These are phyloP conservation scores for Mesorhabditis sp. DNA, from an alignment of 2,888 invertebrate genomes.

Conservation along the genomic window DNA sequence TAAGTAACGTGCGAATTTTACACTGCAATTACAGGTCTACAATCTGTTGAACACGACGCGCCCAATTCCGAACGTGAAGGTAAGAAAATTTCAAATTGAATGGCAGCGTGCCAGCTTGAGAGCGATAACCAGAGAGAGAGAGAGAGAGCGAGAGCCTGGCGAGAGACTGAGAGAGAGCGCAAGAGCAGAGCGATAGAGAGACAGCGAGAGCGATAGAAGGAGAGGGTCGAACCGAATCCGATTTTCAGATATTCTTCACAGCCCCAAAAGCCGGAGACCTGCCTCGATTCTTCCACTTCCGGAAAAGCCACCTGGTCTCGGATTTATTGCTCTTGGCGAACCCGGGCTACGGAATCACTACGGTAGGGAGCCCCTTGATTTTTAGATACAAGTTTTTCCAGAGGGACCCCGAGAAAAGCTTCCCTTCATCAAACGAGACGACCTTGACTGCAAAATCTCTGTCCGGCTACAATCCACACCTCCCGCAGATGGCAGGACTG, in stretches of 20 bases:
- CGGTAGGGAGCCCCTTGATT: constrained; percentile 18
- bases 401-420: neutral
- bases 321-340: constrained; percentile 33
- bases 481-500: constrained; percentile 36
- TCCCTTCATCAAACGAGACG: neutral
- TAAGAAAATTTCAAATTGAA: neutral
- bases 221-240: neutral
- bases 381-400: neutral
- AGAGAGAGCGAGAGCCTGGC: neutral
- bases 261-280: constrained; percentile 20
- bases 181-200: neutral
- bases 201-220: neutral
- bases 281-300: constrained; percentile 35
- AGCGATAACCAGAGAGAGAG: neutral
- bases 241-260: neutral
- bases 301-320: constrained; percentile 26
- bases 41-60: constrained; percentile 29
- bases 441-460: neutral
- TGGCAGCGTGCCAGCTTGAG: neutral
- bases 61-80: constrained; percentile 34
- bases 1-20: no score
- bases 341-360: constrained; percentile 35
- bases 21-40: constrained; percentile 23
- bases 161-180: neutral
- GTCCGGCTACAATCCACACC: constrained; percentile 37